Evolutionary conservation across 35 echinoderm and acorn worm genomes (phyloP).

Genomic region (Amphiura filiformis): DNA sequence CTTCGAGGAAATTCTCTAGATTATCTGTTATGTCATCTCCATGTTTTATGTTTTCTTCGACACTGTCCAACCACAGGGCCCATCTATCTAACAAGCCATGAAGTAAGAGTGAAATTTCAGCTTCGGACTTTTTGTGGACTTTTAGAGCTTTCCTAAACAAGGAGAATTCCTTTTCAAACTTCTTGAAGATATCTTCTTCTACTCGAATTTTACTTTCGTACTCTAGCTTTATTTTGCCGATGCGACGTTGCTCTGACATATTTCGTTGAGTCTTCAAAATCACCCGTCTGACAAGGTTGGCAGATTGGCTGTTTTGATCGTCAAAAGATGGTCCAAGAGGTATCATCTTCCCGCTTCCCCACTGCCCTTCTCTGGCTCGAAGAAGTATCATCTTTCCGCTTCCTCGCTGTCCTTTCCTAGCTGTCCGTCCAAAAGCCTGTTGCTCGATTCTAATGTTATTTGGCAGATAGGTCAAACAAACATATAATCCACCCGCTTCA

Average conservation of each 20-base stretch:
- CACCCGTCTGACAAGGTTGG: background rate
- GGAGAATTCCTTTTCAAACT: background rate
- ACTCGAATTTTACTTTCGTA: background rate
- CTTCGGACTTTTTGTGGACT: background rate
- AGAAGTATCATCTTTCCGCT: background rate
- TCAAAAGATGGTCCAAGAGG: no score
- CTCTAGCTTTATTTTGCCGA: background rate
- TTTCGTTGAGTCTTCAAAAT: background rate
- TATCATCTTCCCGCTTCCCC: no score
- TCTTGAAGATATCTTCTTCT: background rate
- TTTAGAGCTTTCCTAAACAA: background rate
- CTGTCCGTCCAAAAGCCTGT: background rate
- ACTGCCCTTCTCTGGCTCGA: no score
- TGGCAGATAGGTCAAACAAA: background rate
- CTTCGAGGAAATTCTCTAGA: no score
- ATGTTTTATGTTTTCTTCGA: background rate
- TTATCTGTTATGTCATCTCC: background rate
- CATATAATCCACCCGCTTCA: background rate
- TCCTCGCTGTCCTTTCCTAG: background rate
- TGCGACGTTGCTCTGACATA: background rate
- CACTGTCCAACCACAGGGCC: background rate
- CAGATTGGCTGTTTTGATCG: no score
- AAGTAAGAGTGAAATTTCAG: background rate
- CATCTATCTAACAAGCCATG: background rate
- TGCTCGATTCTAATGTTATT: background rate